Evolutionary conservation across 2,113 vertebrate genomes (phyloP).

Genomic region (Peromyscus californicus): DNA sequence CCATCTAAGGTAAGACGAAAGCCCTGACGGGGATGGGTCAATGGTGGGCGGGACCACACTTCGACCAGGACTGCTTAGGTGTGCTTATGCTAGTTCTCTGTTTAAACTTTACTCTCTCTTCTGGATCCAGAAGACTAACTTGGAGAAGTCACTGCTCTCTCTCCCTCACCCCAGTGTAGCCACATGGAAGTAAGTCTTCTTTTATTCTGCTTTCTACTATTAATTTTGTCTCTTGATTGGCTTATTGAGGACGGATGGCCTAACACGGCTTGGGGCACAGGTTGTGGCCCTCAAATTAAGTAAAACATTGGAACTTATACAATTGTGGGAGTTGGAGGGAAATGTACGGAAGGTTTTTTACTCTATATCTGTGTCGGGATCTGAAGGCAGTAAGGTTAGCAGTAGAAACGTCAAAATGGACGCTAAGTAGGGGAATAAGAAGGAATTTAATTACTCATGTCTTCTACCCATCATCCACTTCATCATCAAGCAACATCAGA

Average conservation of each 20-base stretch:
- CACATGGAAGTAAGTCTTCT: neutral
- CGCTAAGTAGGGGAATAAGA: neutral
- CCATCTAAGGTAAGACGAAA: neutral
- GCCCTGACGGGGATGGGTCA: no score
- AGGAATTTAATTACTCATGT: no score
- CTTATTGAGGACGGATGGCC: neutral
- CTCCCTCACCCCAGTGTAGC: no score
- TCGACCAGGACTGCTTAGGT: neutral
- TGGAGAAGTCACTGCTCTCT: neutral
- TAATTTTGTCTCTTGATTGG: neutral
- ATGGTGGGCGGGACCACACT: no score
- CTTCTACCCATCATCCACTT: neutral
- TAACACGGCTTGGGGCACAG: neutral
- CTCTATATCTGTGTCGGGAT: neutral
- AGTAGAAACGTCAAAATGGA: neutral
- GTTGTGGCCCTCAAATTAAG: neutral
- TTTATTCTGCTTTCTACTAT: neutral
- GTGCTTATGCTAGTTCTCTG: accelerated
- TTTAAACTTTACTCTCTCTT: neutral
- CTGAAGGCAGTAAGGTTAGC: neutral
- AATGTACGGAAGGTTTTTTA: neutral
- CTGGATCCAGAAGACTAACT: neutral
- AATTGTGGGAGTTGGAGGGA: neutral
- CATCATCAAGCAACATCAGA: neutral
- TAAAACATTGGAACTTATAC: neutral